These are phyloP conservation scores for Conistra vaccinii DNA, from an alignment of 2,888 invertebrate species.

Conservation along the genomic window DNA sequence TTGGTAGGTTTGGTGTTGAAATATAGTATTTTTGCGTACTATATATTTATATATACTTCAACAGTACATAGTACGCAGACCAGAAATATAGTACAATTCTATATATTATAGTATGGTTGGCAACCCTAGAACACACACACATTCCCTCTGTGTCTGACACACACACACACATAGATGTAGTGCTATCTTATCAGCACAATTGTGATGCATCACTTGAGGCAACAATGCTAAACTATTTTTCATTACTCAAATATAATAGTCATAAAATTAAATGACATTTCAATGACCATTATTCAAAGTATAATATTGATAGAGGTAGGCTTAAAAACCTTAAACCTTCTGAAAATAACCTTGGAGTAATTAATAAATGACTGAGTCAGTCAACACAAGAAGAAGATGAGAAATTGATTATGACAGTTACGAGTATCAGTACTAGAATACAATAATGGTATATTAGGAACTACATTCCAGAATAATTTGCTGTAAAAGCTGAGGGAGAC, in stretches of 20 bases:
- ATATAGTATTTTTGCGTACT: too few relatives aligned
- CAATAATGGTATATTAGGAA: neutral
- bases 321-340: too few relatives aligned
- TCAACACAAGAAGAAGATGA: too few relatives aligned
- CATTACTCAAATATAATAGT: neutral
- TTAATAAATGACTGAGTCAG: neutral
- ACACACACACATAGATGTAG: neutral
- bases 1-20: too few relatives aligned
- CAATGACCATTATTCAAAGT: neutral
- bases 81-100: too few relatives aligned
- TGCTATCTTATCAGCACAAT: conserved; percentile 34
- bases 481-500: too few relatives aligned
- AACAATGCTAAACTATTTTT: conserved; percentile 17
- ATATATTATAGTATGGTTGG: too few relatives aligned
- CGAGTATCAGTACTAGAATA: neutral
- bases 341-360: neutral
- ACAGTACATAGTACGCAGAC: too few relatives aligned
- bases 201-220: conserved; percentile 24
- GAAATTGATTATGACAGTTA: neutral
- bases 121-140: neutral
- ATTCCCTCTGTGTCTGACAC: neutral
- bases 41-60: too few relatives aligned
- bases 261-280: neutral
- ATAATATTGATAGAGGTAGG: neutral
- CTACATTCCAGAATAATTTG: too few relatives aligned